Evolutionary conservation across 2,113 vertebrate species (phyloP).

Genomic region (Eulacestoma nigropectus): DNA sequence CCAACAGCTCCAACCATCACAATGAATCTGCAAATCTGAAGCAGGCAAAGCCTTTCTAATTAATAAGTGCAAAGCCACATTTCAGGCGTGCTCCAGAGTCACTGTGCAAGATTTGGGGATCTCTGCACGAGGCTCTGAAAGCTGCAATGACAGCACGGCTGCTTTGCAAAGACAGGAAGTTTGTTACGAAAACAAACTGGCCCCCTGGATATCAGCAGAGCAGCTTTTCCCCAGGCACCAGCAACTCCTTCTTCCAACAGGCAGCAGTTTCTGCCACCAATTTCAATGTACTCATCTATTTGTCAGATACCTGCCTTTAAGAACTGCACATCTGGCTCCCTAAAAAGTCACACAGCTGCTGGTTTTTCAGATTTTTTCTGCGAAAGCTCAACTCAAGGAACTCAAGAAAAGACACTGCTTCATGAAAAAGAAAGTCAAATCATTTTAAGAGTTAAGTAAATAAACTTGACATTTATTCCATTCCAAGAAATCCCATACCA

Average conservation of each 20-base stretch:
- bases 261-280: background rate
- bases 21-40: constrained; percentile 45
- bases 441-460: constrained; percentile 55
- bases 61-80: constrained; percentile 48
- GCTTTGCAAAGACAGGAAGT: constrained; percentile 69
- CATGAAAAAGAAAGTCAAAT: constrained; percentile 46
- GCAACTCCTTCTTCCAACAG: background rate
- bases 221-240: constrained; percentile 45
- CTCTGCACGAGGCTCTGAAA: constrained; percentile 53
- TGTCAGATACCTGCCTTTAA: background rate
- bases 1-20: constrained; percentile 19
- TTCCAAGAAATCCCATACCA: constrained; percentile 41
- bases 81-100: constrained; percentile 43
- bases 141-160: constrained; percentile 65
- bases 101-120: constrained; percentile 26
- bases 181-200: constrained; percentile 66
- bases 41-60: constrained; percentile 19
- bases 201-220: constrained; percentile 63
- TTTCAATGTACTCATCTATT: background rate
- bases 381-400: background rate
- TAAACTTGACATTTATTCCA: constrained; percentile 53
- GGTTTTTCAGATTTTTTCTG: background rate
- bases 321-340: background rate
- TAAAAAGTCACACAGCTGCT: background rate
- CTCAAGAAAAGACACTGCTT: background rate